Base-by-base conservation (phyloP, 2,888 invertebrate species). In the Lamproptera curius region DNA sequence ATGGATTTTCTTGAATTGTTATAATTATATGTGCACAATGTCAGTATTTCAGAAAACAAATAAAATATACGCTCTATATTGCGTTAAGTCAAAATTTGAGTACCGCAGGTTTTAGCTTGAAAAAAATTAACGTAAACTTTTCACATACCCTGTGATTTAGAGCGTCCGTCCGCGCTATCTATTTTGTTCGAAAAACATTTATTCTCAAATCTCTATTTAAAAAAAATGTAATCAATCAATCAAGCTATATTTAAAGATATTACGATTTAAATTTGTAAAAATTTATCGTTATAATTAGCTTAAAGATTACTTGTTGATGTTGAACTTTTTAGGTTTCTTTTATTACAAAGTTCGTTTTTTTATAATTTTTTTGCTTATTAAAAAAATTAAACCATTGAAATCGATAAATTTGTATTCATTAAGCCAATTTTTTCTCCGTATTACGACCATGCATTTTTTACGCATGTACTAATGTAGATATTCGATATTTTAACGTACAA, bases 111-210 rank as follows among this genome's bases (percentile, higher is more conserved):
- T 14, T 8, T 40, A 10, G 3, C 11, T 20, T 38, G 33, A 65
- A 73, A 75, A 78, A 74, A 73, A 57, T 54, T 56, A 57, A 68
- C 62, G 65, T 73, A 76, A 72, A 76, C 72, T 70, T 73, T 76
- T 73, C 73, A 77, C 73, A 67, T 73, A 67, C 64, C 68, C 69
- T 62, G 70, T 79, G 76, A 78, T 80, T 82, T 76, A 73, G 72
- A 67, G 69, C 68, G 67, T 66, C 64, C 70, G 53, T 60, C 69
- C 67, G 67, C 63, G 65, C 60, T 67, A 70, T 69, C 63, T 67
- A 67, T 70, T 70, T 67, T 62, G 55, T 62, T 58, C 59, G 56
- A 65, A 70, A 70, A 65, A 64, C 58, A 57, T 66, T 73, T 67
- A 69, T 72, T 72, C 62, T 71, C 53, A 52, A 63, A 64, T 60